Evolutionary conservation across 2,113 vertebrate genomes (phyloP), one percentile per base, ranked within the genome.

Genomic region (Chelonoidis abingdonii): DNA sequence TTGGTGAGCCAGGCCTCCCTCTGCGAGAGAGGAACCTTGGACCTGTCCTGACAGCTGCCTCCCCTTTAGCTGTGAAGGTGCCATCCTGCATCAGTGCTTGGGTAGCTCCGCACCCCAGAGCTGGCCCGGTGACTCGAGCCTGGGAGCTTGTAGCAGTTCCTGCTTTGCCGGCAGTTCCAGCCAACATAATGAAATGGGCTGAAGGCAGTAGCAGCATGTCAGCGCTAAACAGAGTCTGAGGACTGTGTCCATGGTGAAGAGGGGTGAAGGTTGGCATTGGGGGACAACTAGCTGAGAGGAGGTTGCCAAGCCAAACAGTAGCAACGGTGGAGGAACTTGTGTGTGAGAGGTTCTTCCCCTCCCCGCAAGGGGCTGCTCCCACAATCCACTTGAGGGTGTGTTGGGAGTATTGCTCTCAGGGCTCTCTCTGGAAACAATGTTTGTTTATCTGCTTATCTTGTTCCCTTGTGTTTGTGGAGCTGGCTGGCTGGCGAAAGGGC

Each of bases 61-160:
- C 44, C 35, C 53, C 8, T 86, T 79, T 11, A 54, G 54, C 69
- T 4, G 35, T 38, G n/a, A 19, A 38, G 9, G 17, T 10, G 19
- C 65, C n/a, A 22, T 21, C 35, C 65, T 10, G 65, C 65, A 69
- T 35, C 62, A 69, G 62, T 1, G 8, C 35, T 9, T 4, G 35
- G 65, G 9, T 22, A n/a, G 19, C 65, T 14, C 17, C 57, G 52
- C 10, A 50, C 90, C 69, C 6, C 72, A 27, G 27, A 88, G 27
- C 76, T 86, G 87, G 69, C 50, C 5, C 38, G 50, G 72, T 62
- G 44, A 53, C 41, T 96, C 65, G 49, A 90, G 59, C 14, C 41
- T 47, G 83, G 65, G 54, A 25, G n/a, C 86, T 89, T 82, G 35
- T 27, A 83, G 31, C 54, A 59, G 31, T n/a, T 72, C 65, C 65